These are phyloP conservation scores for Norana najaformis DNA, from an alignment of 2,888 invertebrate genomes.

Conservation along the genomic window DNA sequence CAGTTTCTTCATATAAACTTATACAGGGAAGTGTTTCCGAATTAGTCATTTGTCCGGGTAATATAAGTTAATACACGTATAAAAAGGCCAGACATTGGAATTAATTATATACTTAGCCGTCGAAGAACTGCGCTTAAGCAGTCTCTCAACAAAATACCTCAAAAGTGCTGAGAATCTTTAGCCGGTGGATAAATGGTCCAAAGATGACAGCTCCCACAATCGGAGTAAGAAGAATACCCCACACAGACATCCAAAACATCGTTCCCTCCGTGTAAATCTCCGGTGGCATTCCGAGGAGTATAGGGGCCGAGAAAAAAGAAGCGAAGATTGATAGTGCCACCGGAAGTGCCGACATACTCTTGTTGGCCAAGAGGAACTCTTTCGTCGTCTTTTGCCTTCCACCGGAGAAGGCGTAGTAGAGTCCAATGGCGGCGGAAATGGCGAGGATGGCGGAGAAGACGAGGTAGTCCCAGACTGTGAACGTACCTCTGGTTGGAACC, in stretches of 20 bases:
- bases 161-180: slow-evolving; percentile 52
- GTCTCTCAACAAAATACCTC: slow-evolving; percentile 44
- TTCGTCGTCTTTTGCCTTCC: slow-evolving; percentile 33
- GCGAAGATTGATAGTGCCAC: slow-evolving; percentile 51
- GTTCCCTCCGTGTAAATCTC: slow-evolving; percentile 45
- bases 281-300: slow-evolving; percentile 46
- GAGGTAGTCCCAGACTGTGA: slow-evolving; percentile 38
- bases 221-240: slow-evolving; percentile 49
- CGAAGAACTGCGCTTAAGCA: no score
- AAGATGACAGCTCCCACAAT: slow-evolving; percentile 51
- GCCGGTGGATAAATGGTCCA: slow-evolving; percentile 50
- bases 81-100: no score
- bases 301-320: slow-evolving; percentile 53
- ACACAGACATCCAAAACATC: slow-evolving; percentile 50
- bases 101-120: no score
- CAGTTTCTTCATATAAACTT: no score
- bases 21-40: no score
- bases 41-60: no score
- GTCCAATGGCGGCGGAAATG: slow-evolving; percentile 37
- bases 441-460: slow-evolving; percentile 37
- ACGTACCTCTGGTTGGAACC: slow-evolving; percentile 19
- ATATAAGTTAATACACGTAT: no score
- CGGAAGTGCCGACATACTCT: slow-evolving; percentile 49
- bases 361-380: slow-evolving; percentile 50
- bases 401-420: slow-evolving; percentile 38